A percentile compares a stretch with the other conserved stretches of the same genome.
phyloP scores from a whole-genome alignment of 2,113 vertebrate genomes.

The Oophaga pumilio region DNA sequence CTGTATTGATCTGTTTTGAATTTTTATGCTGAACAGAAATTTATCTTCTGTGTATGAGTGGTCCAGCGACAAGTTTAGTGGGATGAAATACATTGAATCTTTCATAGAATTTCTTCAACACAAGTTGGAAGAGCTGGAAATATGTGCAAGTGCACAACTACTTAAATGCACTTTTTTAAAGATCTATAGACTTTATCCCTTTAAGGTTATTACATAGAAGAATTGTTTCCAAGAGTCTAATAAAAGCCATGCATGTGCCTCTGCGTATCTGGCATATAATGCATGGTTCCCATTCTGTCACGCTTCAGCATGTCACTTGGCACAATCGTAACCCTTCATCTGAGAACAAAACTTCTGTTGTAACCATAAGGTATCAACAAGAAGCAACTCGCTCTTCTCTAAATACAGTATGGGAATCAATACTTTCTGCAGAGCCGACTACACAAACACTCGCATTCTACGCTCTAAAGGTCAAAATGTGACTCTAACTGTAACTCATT shows the following conservation, averaged over 20 bases:
- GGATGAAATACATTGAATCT: too few species aligned
- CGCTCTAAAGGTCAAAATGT: slow-evolving; percentile 30
- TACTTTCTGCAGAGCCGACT: slow-evolving; percentile 6
- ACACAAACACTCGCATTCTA: slow-evolving; percentile 7
- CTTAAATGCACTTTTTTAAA: too few species aligned
- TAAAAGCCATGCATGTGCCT: background rate
- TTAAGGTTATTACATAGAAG: background rate
- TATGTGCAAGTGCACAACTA: too few species aligned
- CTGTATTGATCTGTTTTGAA: too few species aligned
- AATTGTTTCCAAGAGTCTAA: background rate
- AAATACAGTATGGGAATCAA: slow-evolving; percentile 30
- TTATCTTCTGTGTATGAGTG: too few species aligned
- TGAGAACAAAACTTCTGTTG: slow-evolving; percentile 18
- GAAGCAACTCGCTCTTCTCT: slow-evolving; percentile 15
- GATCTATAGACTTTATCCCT: background rate
- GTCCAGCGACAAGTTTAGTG: too few species aligned
- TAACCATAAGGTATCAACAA: slow-evolving; percentile 34
- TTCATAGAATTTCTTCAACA: too few species aligned
- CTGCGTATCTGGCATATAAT: background rate
- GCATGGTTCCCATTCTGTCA: background rate
- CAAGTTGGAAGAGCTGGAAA: too few species aligned
- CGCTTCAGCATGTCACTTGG: slow-evolving; percentile 30
- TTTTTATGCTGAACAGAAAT: too few species aligned
- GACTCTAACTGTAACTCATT: slow-evolving; percentile 30
- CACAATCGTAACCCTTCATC: slow-evolving; percentile 20